A percentile compares a stretch with the other conserved stretches of the same genome.
These are phyloP conservation scores for Dromaius novaehollandiae DNA, from an alignment of 2,113 vertebrate genomes.

Conservation along the genomic window DNA sequence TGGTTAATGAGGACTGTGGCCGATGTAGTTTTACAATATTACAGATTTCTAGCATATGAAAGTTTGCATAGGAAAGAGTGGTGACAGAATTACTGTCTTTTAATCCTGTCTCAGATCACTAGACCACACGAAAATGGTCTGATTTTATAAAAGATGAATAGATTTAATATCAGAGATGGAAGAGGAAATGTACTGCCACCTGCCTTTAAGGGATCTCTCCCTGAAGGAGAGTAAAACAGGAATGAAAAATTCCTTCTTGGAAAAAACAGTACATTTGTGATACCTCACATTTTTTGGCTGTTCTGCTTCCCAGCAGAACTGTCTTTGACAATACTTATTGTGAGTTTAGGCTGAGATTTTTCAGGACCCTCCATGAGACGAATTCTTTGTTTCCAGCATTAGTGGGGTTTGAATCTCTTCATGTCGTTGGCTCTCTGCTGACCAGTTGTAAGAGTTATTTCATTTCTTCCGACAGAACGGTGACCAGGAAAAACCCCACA, in stretches of 20 bases:
- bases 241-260: background rate
- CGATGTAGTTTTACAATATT: conserved; percentile 64
- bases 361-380: background rate
- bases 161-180: background rate
- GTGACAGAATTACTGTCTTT: conserved; percentile 42
- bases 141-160: background rate
- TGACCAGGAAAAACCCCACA: background rate
- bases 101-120: background rate
- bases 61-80: conserved; percentile 32
- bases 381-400: background rate
- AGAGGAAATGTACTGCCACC: background rate
- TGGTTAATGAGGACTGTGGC: conserved; percentile 55
- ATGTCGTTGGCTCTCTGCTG: background rate
- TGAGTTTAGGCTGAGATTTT: background rate
- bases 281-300: background rate
- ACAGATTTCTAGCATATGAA: conserved; percentile 23
- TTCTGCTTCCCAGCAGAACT: background rate
- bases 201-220: background rate
- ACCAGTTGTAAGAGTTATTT: background rate
- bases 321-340: background rate
- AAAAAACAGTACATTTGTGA: background rate
- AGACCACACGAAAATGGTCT: background rate
- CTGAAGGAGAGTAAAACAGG: background rate
- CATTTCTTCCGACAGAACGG: background rate
- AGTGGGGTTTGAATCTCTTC: background rate